Percentiles rank a stretch among this genome's conserved stretches.
Evolutionary conservation across 2,113 vertebrate genomes (phyloP).

Genomic region (Corythornis cristatus): DNA sequence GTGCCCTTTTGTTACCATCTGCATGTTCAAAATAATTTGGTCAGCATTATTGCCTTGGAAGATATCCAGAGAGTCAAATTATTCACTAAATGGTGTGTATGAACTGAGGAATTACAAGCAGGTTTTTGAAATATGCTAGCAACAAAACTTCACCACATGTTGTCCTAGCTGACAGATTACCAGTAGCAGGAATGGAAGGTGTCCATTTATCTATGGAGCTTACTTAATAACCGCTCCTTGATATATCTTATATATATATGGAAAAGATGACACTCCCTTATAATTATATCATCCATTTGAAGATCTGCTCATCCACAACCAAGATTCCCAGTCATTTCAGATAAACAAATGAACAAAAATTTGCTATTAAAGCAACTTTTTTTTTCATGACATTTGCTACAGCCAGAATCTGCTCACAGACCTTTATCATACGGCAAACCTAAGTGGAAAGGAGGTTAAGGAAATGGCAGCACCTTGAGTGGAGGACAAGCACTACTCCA

Average conservation of each 20-base stretch:
- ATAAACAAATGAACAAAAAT: neutral
- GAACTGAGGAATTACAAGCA: slow-evolving; percentile 12
- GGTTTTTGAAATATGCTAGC: neutral
- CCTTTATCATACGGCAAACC: neutral
- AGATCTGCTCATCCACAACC: neutral
- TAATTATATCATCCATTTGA: neutral
- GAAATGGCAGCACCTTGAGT: neutral
- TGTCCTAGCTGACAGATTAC: neutral
- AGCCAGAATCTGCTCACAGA: neutral
- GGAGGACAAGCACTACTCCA: neutral
- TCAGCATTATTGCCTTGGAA: slow-evolving; percentile 64
- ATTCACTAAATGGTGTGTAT: neutral
- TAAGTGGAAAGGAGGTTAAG: neutral
- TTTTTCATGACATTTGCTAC: neutral
- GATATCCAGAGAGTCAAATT: slow-evolving; percentile 31
- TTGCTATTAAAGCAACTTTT: neutral
- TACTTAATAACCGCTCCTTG: neutral
- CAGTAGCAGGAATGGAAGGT: neutral
- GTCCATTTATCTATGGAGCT: neutral
- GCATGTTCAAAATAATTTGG: slow-evolving; percentile 61
- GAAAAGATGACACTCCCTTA: neutral
- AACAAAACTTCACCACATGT: neutral
- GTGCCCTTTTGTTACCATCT: slow-evolving; percentile 66
- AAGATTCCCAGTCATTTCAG: neutral
- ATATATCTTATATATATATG: neutral